A percentile compares a stretch with the other conserved stretches of the same genome.
Evolutionary conservation across 2,797 vertebrate genomes (phyloP).

Genomic region (Decapterus maruadsi): DNA sequence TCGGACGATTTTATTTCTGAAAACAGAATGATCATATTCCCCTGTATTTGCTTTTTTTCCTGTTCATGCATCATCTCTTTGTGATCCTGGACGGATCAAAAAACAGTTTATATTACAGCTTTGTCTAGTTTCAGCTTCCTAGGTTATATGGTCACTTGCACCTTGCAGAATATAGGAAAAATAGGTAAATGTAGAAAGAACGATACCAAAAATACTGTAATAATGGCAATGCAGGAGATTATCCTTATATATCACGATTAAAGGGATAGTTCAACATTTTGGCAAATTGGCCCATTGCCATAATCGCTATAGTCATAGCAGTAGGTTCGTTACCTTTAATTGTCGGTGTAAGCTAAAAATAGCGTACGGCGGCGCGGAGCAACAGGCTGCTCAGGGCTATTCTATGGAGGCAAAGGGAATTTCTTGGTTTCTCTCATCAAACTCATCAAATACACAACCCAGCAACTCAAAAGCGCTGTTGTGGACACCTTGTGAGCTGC

Average conservation of each 20-base stretch:
- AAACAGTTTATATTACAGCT: constrained; percentile 26
- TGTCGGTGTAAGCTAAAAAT: no score
- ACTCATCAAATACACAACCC: no score
- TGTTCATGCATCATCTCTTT: constrained; percentile 2
- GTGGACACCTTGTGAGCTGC: no score
- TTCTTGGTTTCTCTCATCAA: no score
- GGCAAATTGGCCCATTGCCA: no score
- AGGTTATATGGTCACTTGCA: not conserved
- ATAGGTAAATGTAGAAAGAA: not conserved
- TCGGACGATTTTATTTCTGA: constrained; percentile 50
- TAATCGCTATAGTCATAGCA: no score
- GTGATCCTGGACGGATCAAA: constrained; percentile 3
- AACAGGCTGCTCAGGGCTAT: no score
- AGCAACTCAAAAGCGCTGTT: no score
- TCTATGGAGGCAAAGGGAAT: no score
- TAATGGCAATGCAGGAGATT: not conserved
- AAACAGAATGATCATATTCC: constrained; percentile 35
- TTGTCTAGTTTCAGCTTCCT: not conserved
- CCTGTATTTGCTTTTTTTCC: not conserved
- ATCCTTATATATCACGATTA: not conserved
- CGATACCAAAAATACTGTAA: not conserved
- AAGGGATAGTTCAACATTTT: no score
- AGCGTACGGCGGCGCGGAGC: no score
- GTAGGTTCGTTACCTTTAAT: no score
- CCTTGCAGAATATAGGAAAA: not conserved